Conservation (phyloP, 1,140 invertebrate genomes). For the Monochamus saltuarius region DNA sequence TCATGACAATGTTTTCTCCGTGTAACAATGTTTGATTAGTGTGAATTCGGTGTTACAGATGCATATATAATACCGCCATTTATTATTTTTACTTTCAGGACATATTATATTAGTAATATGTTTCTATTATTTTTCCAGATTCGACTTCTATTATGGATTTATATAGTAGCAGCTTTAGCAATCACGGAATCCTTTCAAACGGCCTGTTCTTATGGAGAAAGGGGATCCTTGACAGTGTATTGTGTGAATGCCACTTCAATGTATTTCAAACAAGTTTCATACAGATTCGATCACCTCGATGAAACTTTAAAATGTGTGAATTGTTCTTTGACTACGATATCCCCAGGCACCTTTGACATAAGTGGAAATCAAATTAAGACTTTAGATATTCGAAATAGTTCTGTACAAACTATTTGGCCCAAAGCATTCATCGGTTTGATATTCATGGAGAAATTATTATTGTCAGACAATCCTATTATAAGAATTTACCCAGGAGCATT, state of each 20-base stretch:
- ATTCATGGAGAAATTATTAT: slow-evolving; percentile 36
- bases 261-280: slow-evolving; percentile 42
- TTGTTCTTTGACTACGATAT: slow-evolving; percentile 38
- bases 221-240: slow-evolving; percentile 47
- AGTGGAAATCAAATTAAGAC: slow-evolving; percentile 44
- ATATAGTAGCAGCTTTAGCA: neutral
- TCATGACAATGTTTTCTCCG: too few species aligned
- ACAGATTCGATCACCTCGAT: slow-evolving; percentile 48
- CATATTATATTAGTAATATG: too few species aligned
- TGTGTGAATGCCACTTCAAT: slow-evolving; percentile 41
- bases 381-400: slow-evolving; percentile 36
- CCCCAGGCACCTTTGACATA: slow-evolving; percentile 42
- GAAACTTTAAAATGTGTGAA: slow-evolving; percentile 45
- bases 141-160: too few species aligned
- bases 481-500: slow-evolving; percentile 39
- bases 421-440: slow-evolving; percentile 45
- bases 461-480: slow-evolving; percentile 43
- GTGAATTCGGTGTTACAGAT: too few species aligned
- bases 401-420: slow-evolving; percentile 33
- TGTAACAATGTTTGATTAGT: too few species aligned
- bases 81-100: too few species aligned
- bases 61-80: too few species aligned
- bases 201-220: slow-evolving; percentile 44
- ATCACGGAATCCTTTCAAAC: neutral
- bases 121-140: too few species aligned